Evolutionary conservation across 2,888 invertebrate species (phyloP), one percentile per base, ranked within the genome.

Genomic region (Drosophila incognita): DNA sequence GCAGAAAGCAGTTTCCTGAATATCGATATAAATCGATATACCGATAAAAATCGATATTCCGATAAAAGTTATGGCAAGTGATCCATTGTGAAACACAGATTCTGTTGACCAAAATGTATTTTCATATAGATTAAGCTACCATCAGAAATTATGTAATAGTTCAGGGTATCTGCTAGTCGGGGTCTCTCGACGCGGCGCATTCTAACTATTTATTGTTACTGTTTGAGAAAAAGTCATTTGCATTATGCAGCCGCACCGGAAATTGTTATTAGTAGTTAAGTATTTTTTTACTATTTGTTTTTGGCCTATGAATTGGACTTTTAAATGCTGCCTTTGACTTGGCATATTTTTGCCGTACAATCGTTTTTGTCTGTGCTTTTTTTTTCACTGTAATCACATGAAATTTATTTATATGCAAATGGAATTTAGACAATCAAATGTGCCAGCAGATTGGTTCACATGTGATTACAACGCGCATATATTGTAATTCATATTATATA

Each of bases 341-440:
- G 78, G 53, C 77, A 72, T 54, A 71, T 87, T 79, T 59, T 69
- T 60, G 59, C 54, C 49, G 51, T 54, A 51, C 51, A 29, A n/a
- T 53, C 56, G 46, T 65, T 54, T 56, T 65, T 65, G 2, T 42
- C 18, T 15, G 21, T 46, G 46, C 27, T 24, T 21, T 13, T 46
- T 4, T 7, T 40, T 33, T 54, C n/a, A 21, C 38, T 36, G 33
- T 42, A 58, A 57, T n/a, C 62, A 70, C 70, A 71, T 68, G 66
- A 56, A 89, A 89, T 84, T 85, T 85, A 85, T 85, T 85, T 89
- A 85, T 87, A 89, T 85, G 84, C 84, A 89, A 85, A 85, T 85
- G 57, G 60, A 51, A 67, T 67, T 81, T 67, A 78, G 87, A 89
- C 90, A 85, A 85, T 89, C 71, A 87, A 84, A 87, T 87, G 83